Percentiles rank a stretch among this genome's conserved stretches.
These are phyloP conservation scores for Mercenaria mercenaria DNA, from an alignment of 1,140 invertebrate species.

Conservation along the genomic window DNA sequence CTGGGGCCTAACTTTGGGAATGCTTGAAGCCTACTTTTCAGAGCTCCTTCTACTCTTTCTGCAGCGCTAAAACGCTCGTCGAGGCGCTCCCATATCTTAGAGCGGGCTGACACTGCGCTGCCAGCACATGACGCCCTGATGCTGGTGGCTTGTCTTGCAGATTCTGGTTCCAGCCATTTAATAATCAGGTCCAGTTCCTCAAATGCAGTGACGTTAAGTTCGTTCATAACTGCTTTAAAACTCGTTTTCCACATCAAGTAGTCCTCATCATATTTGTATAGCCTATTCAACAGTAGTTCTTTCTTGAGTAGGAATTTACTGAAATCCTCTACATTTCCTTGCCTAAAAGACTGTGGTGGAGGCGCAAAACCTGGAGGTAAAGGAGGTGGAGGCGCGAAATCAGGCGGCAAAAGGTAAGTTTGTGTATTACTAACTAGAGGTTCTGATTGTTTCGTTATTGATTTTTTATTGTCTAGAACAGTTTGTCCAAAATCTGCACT, in stretches of 20 bases:
- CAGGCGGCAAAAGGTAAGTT: conserved; percentile 9
- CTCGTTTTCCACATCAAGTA: neutral
- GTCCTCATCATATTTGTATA: neutral
- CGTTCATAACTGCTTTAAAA: neutral
- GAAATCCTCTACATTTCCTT: neutral
- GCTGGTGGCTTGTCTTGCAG: conserved; percentile 3
- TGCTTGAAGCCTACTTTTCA: conserved; percentile 42
- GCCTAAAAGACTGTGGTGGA: neutral
- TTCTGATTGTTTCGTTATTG: conserved; percentile 5
- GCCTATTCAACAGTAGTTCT: neutral
- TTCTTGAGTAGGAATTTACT: neutral
- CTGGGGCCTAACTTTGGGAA: conserved; percentile 52
- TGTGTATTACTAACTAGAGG: conserved; percentile 19
- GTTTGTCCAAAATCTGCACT: conserved; percentile 18
- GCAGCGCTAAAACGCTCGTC: conserved; percentile 57
- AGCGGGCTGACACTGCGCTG: neutral
- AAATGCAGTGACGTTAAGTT: neutral
- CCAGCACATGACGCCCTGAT: conserved; percentile 21
- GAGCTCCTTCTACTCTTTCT: conserved; percentile 43
- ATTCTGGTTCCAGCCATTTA: neutral
- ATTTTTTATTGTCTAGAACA: conserved; percentile 9
- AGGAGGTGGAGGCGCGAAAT: too few species aligned
- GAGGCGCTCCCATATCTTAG: conserved; percentile 43
- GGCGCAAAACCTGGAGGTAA: neutral
- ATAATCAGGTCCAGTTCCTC: conserved; percentile 7